Evolutionary conservation across 2,113 vertebrate genomes (phyloP).

Genomic region (Elachura formosa): DNA sequence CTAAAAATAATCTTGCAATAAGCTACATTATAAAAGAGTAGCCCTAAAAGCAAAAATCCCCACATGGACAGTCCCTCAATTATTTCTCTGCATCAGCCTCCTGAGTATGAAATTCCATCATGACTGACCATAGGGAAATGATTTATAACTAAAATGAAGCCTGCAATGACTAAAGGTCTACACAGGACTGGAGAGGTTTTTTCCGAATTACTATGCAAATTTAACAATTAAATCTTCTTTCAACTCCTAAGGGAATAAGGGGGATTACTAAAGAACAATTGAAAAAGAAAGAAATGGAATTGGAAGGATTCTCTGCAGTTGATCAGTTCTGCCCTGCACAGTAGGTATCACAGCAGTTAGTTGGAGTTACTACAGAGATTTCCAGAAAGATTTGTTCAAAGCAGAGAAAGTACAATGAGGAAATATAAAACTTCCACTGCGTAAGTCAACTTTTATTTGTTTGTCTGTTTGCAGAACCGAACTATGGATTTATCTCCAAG

Average conservation of each 20-base stretch:
- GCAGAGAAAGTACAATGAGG: not conserved
- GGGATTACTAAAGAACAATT: constrained; percentile 61
- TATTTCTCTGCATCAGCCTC: not conserved
- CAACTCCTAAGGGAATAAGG: constrained; percentile 58
- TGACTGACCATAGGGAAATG: constrained; percentile 12
- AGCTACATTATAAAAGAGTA: not conserved
- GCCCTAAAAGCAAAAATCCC: not conserved
- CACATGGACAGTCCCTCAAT: not conserved
- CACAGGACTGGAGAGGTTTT: constrained; percentile 67
- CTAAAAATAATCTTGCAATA: not conserved
- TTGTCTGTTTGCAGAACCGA: constrained; percentile 59
- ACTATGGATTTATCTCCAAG: constrained; percentile 63
- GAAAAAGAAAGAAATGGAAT: constrained; percentile 20
- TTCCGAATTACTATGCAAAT: constrained; percentile 79
- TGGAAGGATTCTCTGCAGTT: constrained; percentile 3
- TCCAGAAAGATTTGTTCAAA: constrained; percentile 36
- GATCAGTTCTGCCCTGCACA: constrained; percentile 20
- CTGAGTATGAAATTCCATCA: constrained; percentile 47
- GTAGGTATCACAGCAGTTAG: constrained; percentile 21
- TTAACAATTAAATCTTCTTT: constrained; percentile 79
- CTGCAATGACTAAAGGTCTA: constrained; percentile 59
- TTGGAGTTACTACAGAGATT: constrained; percentile 45
- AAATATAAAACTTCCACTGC: constrained; percentile 13
- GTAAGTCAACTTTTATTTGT: constrained; percentile 53
- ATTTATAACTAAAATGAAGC: constrained; percentile 66